phyloP scores from a whole-genome alignment of 2,888 invertebrate species.

The Timema podura region DNA sequence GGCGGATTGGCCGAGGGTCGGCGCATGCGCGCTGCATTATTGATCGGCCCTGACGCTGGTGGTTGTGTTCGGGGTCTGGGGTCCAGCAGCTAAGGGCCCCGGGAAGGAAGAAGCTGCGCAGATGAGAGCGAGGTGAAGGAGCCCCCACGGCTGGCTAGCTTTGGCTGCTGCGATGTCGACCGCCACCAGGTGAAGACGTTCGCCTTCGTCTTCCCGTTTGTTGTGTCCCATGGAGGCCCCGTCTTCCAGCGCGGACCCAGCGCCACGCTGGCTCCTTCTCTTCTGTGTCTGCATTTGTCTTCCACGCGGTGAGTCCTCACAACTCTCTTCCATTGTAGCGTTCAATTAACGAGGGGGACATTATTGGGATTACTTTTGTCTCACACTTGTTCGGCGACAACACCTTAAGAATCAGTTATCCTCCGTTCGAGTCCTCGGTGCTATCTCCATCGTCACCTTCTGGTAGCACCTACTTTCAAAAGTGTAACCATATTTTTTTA shows the following conservation, averaged over 20 bases:
- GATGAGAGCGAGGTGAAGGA: neutral
- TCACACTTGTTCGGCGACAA: neutral
- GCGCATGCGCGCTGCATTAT: slow-evolving; percentile 31
- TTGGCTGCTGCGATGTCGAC: neutral
- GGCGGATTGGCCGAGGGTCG: slow-evolving; percentile 27
- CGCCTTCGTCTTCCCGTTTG: slow-evolving; percentile 4
- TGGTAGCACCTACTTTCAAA: too few species aligned
- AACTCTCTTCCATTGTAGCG: neutral
- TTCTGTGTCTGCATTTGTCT: slow-evolving; percentile 28
- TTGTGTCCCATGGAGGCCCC: slow-evolving; percentile 16
- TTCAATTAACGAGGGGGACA: neutral
- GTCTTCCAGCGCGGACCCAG: slow-evolving; percentile 17
- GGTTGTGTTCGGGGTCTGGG: slow-evolving; percentile 13
- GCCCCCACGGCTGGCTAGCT: neutral
- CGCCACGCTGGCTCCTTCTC: slow-evolving; percentile 24
- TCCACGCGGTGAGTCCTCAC: slow-evolving; percentile 24
- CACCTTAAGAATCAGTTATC: neutral
- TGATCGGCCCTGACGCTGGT: slow-evolving; percentile 26
- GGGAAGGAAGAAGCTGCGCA: neutral
- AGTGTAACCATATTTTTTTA: too few species aligned
- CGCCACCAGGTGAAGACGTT: slow-evolving; percentile 18
- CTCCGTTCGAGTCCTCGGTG: neutral
- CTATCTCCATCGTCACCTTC: too few species aligned
- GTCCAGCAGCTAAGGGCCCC: neutral
- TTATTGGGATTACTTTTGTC: too few species aligned